These are phyloP conservation scores for Melanerpes aurifrons DNA, from an alignment of 2,113 vertebrate species.

Conservation along the genomic window DNA sequence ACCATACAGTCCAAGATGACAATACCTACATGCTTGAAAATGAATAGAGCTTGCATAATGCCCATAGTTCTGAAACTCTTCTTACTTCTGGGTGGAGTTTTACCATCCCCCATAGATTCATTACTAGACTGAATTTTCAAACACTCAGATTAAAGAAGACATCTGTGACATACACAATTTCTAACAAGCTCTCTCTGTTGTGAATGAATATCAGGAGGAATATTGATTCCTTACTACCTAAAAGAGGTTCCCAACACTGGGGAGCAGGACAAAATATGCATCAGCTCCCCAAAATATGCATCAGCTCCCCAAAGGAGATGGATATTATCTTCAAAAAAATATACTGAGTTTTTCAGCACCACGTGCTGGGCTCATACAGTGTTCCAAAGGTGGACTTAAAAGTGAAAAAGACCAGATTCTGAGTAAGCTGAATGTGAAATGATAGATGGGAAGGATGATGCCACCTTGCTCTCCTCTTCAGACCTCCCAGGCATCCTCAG, in stretches of 20 bases:
- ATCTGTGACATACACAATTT: accelerated
- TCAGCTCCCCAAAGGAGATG: not conserved
- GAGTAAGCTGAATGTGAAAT: not conserved
- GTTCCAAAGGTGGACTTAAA: not conserved
- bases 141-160: not conserved
- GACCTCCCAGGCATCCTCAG: not conserved
- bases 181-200: not conserved
- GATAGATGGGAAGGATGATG: not conserved
- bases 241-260: not conserved
- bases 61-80: not conserved
- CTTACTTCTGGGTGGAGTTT: not conserved
- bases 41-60: not conserved
- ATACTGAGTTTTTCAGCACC: not conserved
- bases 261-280: not conserved
- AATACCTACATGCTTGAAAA: not conserved
- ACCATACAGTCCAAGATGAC: not conserved
- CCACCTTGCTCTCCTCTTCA: not conserved
- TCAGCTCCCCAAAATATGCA: not conserved
- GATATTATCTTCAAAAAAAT: not conserved
- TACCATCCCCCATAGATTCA: not conserved
- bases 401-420: not conserved
- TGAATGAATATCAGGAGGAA: not conserved
- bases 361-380: not conserved
- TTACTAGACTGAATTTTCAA: not conserved
- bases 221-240: not conserved